Conservation (phyloP, 2,888 invertebrate genomes). For the Bugulina stolonifera region DNA sequence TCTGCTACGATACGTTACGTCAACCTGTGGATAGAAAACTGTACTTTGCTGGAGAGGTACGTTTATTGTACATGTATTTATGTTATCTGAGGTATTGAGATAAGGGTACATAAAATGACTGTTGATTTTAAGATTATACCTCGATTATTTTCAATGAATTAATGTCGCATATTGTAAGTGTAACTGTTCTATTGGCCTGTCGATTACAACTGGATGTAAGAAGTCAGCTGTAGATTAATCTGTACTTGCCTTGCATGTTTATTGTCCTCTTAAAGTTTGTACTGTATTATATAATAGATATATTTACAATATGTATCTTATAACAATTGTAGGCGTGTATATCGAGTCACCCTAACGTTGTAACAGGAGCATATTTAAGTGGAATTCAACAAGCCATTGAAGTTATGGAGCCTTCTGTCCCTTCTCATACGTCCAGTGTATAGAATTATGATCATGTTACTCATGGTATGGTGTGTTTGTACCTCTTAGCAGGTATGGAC, state of each 20-base stretch:
- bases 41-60: constrained; percentile 56
- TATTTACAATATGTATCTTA: neutral
- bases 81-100: neutral
- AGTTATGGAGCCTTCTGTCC: too few species aligned
- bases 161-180: constrained; percentile 3
- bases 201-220: neutral
- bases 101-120: too few species aligned
- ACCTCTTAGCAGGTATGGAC: too few species aligned
- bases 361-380: constrained; percentile 55
- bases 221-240: neutral
- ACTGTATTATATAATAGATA: neutral
- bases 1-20: constrained; percentile 52
- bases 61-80: neutral
- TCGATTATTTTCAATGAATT: too few species aligned
- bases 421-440: too few species aligned
- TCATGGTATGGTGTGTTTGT: too few species aligned
- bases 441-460: too few species aligned
- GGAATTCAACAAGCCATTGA: constrained; percentile 53
- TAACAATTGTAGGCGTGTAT: constrained; percentile 52
- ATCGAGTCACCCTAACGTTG: constrained; percentile 54
- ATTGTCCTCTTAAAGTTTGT: too few species aligned
- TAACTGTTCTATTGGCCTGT: neutral
- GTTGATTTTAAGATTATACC: too few species aligned
- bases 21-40: constrained; percentile 49
- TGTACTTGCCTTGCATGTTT: too few species aligned